Percentiles rank a stretch among this genome's conserved stretches.
phyloP scores from a whole-genome alignment of 2,113 vertebrate species.

The Cariama cristata region DNA sequence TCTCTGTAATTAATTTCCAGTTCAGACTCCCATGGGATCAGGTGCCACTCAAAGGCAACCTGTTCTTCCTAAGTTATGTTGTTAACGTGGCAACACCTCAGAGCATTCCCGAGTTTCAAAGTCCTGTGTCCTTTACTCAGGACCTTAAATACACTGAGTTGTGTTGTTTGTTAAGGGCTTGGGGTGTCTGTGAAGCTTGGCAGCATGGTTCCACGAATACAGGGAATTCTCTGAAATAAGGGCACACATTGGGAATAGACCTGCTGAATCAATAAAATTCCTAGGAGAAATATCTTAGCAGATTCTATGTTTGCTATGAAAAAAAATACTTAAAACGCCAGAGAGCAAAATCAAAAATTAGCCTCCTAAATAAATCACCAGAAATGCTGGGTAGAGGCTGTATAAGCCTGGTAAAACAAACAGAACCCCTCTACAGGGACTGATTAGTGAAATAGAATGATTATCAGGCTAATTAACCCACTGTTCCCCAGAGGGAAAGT shows the following conservation, averaged over 20 bases:
- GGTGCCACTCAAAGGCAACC: background rate
- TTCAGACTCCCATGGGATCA: background rate
- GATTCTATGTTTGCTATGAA: background rate
- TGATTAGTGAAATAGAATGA: conserved; percentile 47
- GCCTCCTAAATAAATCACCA: conserved; percentile 40
- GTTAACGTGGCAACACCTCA: background rate
- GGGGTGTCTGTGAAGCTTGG: background rate
- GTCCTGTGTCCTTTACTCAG: background rate
- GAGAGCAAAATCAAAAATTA: conserved; percentile 26
- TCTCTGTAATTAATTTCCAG: background rate
- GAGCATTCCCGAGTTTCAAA: background rate
- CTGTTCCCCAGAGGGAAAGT: background rate
- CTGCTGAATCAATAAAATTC: conserved; percentile 36
- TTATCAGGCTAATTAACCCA: conserved; percentile 64
- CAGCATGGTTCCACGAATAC: background rate
- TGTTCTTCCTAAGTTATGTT: background rate
- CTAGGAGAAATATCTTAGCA: background rate
- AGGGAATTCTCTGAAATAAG: background rate
- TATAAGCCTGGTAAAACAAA: conserved; percentile 21
- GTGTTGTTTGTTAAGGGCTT: background rate
- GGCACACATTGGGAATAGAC: background rate
- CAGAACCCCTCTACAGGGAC: conserved; percentile 51
- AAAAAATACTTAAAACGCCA: background rate
- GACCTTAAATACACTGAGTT: background rate
- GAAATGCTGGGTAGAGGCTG: background rate